Conservation (phyloP, 2,797 vertebrate species). For the Merluccius polli region DNA sequence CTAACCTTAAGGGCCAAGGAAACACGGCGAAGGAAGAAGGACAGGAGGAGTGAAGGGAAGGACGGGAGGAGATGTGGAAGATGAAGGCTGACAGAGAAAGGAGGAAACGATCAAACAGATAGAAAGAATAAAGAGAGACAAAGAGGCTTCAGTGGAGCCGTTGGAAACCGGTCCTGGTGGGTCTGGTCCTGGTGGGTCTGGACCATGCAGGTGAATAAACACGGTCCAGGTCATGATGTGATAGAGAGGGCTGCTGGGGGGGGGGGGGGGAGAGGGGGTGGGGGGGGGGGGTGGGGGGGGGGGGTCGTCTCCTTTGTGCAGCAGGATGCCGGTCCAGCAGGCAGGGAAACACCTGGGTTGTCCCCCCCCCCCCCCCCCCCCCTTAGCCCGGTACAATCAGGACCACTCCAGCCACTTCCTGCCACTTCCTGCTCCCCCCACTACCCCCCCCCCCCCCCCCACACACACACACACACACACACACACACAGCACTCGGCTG, state of each 20-base stretch:
- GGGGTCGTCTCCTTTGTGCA: slow-evolving; percentile 50
- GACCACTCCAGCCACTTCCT: slow-evolving; percentile 59
- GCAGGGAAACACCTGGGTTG: slow-evolving; percentile 77
- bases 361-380: too few relatives aligned
- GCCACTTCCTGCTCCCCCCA: background rate
- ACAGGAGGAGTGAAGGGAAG: too few relatives aligned
- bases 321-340: slow-evolving; percentile 53
- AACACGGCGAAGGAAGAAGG: too few relatives aligned
- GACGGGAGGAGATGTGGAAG: too few relatives aligned
- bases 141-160: background rate
- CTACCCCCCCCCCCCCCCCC: background rate
- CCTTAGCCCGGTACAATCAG: slow-evolving; percentile 56
- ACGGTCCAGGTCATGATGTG: slow-evolving; percentile 7
- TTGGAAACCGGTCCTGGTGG: too few relatives aligned
- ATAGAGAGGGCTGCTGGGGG: slow-evolving; percentile 14
- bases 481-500: background rate
- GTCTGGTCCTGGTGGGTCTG: slow-evolving; percentile 5
- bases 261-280: slow-evolving; percentile 26
- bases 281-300: slow-evolving; percentile 23
- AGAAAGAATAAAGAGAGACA: background rate
- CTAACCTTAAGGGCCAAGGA: too few relatives aligned
- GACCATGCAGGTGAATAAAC: slow-evolving; percentile 33
- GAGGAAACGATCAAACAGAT: background rate
- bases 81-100: background rate
- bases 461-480: too few relatives aligned